phyloP scores from a whole-genome alignment of 2,797 vertebrate species.

The Coendou prehensilis region DNA sequence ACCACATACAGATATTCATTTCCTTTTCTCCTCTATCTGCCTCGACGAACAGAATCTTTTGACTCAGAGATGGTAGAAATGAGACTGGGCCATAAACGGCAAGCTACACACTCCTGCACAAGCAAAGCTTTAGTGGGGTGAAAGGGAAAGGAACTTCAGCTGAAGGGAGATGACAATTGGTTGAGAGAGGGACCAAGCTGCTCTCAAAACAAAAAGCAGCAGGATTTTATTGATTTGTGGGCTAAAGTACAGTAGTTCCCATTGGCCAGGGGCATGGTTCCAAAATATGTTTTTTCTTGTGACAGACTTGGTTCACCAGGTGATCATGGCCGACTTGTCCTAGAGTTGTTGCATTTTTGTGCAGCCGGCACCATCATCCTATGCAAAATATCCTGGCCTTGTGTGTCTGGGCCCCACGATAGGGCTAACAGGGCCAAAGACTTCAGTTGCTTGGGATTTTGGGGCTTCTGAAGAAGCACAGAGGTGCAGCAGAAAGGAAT shows the following conservation, averaged over 20 bases:
- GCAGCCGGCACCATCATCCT: background rate
- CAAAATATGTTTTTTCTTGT: background rate
- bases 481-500: background rate
- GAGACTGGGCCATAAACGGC: background rate
- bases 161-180: background rate
- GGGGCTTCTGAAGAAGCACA: background rate
- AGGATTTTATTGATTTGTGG: background rate
- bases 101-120: background rate
- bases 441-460: background rate
- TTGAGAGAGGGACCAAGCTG: background rate
- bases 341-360: background rate
- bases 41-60: background rate
- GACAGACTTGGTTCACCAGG: no score
- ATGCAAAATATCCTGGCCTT: background rate
- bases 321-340: no score
- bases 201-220: background rate
- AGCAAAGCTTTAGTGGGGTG: background rate
- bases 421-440: background rate
- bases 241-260: background rate
- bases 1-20: background rate
- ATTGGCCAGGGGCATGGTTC: background rate
- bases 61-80: background rate
- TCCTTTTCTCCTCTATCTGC: background rate
- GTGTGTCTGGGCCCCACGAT: background rate
- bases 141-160: background rate